phyloP scores from a whole-genome alignment of 2,797 vertebrate species.

The Sebastes nivosus region DNA sequence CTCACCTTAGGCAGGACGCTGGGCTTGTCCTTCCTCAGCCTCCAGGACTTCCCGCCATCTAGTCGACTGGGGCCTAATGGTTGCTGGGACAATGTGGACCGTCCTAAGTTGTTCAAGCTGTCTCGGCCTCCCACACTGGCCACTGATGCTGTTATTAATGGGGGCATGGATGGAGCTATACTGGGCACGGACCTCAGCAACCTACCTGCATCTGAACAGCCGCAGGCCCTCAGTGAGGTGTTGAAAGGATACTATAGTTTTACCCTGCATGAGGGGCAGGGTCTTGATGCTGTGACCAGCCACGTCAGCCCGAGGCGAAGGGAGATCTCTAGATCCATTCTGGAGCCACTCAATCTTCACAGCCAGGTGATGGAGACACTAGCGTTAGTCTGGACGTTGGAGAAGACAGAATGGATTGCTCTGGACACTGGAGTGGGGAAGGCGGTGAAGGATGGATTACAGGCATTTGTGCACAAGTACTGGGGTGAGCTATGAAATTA shows the following conservation, averaged over 20 bases:
- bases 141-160: conserved; percentile 85
- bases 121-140: conserved; percentile 64
- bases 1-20: conserved; percentile 81
- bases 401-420: conserved; percentile 71
- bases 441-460: conserved; percentile 66
- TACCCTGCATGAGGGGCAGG: conserved; percentile 38
- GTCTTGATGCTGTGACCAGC: conserved; percentile 54
- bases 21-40: conserved; percentile 82
- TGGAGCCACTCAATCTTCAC: conserved; percentile 62
- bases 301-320: conserved; percentile 74
- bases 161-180: conserved; percentile 88
- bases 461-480: conserved; percentile 82
- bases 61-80: conserved; percentile 79
- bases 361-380: conserved; percentile 78
- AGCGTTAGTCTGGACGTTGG: conserved; percentile 69
- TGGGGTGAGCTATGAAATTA: conserved; percentile 79
- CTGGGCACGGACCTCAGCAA: conserved; percentile 77
- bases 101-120: conserved; percentile 82
- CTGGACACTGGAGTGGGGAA: conserved; percentile 61
- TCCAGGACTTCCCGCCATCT: conserved; percentile 26
- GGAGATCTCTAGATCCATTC: conserved; percentile 73
- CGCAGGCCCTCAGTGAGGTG: conserved; percentile 71
- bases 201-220: conserved; percentile 29
- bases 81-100: conserved; percentile 86
- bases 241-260: conserved; percentile 83